Evolutionary conservation across 1,140 invertebrate species (phyloP).

Genomic region (Plectrocnemia conspersa): DNA sequence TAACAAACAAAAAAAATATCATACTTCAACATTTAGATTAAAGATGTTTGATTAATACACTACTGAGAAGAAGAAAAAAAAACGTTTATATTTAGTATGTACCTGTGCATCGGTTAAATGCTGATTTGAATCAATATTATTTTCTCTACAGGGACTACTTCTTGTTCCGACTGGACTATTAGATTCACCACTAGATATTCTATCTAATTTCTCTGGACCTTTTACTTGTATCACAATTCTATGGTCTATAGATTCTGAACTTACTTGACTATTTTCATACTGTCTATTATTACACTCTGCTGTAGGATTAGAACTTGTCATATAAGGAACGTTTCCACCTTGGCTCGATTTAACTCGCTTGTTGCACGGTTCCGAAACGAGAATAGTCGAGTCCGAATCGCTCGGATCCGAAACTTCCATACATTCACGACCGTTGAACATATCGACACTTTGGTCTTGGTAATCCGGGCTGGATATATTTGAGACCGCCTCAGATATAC

Average conservation of each 20-base stretch:
- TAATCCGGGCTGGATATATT: slow-evolving; percentile 85
- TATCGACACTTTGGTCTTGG: slow-evolving; percentile 61
- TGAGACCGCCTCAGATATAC: slow-evolving; percentile 74
- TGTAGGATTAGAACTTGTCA: slow-evolving; percentile 28
- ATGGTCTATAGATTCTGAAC: slow-evolving; percentile 58
- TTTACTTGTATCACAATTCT: slow-evolving; percentile 82
- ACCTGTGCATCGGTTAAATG: slow-evolving; percentile 30
- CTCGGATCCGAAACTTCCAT: slow-evolving; percentile 84
- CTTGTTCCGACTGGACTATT: slow-evolving; percentile 8
- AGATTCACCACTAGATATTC: slow-evolving; percentile 19
- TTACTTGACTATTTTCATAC: slow-evolving; percentile 43
- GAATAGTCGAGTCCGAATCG: slow-evolving; percentile 75
- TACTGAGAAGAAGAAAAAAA: background rate
- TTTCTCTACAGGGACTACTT: slow-evolving; percentile 28
- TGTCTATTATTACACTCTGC: slow-evolving; percentile 18
- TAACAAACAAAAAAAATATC: too few relatives aligned
- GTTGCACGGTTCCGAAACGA: slow-evolving; percentile 70
- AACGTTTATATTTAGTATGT: slow-evolving; percentile 4
- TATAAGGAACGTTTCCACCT: slow-evolving; percentile 40
- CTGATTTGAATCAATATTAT: slow-evolving; percentile 23
- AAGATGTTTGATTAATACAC: background rate
- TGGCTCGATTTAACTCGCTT: slow-evolving; percentile 53
- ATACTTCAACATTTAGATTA: slow-evolving; percentile 6
- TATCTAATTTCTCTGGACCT: slow-evolving; percentile 59
- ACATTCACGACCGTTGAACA: slow-evolving; percentile 62